Evolutionary conservation across 2,797 vertebrate genomes (phyloP), one percentile per base, ranked within the genome.

Genomic region (Serranus cabrilla): DNA sequence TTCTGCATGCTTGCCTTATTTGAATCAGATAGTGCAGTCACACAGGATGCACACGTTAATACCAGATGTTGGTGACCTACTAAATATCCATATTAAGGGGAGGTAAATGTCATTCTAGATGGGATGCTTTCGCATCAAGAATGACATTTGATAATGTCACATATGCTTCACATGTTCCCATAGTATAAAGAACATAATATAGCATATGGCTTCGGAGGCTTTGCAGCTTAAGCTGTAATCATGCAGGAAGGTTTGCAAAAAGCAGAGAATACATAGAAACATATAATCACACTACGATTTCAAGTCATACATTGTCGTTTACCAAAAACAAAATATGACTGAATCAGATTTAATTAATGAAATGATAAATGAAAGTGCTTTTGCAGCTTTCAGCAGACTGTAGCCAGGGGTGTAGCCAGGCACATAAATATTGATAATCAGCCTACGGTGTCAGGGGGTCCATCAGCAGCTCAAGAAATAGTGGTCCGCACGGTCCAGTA

Each of bases 361-460:
- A 42, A 46, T 73, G 5, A 64, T 58, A n/a, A 52, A 61, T 70
- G 27, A 37, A 21, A 46, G 21, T 58, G 10, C 39, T 27, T 64
- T 74, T 54, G 23, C 25, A 21, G 49, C 62, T 81, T 74, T 74
- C 18, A 54, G 39, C 23, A 34, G 25, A 51, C 18, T 37, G n/a
- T 34, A 51, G 54, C 2, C n/a, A 2, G 45, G 23, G 42, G 10
- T 76, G 16, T 31, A 73, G 11, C 31, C 61, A 17, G 46, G 37
- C 42, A 45, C 34, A 62, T 73, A 71, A 69, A 84, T 72, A 72
- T 52, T 2, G 10, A 62, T 74, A 52, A 76, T 71, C 68, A 76
- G 46, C 51, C 40, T 11, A 17, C 16, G 4, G 52, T 68, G 46
- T 66, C 55, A 21, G 27, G 23, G 49, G 63, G 25, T 55, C 64